Conservation (phyloP, 1,140 invertebrate genomes). For the Bombus cullumanus region DNA sequence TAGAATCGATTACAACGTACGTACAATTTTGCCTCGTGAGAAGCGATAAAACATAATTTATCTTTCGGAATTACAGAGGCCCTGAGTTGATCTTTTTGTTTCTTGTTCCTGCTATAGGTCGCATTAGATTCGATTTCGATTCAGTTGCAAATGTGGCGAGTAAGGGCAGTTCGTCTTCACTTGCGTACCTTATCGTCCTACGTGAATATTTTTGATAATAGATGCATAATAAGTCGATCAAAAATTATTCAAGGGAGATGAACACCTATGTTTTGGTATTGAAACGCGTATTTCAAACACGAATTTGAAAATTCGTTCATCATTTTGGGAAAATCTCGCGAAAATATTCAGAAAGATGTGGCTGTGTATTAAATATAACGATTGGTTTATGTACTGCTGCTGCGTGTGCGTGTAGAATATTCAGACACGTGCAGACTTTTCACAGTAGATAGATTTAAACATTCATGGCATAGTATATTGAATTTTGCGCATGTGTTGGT, state of each 20-base stretch:
- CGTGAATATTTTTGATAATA: not conserved
- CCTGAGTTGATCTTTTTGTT: not conserved
- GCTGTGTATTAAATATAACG: not conserved
- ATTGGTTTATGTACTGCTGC: not conserved
- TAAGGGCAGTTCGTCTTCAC: not conserved
- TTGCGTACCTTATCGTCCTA: not conserved
- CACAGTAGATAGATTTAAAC: slow-evolving; percentile 69
- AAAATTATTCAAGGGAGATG: not conserved
- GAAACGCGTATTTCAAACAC: not conserved
- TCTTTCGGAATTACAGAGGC: not conserved
- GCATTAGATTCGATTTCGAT: not conserved
- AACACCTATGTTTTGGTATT: not conserved
- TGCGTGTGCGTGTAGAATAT: not conserved
- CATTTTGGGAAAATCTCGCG: not conserved
- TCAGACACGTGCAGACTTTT: not conserved
- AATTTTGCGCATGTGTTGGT: slow-evolving; percentile 77
- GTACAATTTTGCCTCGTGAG: not conserved
- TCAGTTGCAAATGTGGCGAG: not conserved
- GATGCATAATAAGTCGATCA: not conserved
- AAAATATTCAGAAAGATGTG: not conserved
- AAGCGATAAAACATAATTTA: not conserved
- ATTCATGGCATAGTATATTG: slow-evolving; percentile 83
- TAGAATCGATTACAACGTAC: slow-evolving; percentile 43
- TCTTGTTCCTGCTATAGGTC: not conserved
- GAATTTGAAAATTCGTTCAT: not conserved